A percentile compares a stretch with the other conserved stretches of the same genome.
Evolutionary conservation across 2,113 vertebrate genomes (phyloP).

Genomic region (Agelaius phoeniceus): DNA sequence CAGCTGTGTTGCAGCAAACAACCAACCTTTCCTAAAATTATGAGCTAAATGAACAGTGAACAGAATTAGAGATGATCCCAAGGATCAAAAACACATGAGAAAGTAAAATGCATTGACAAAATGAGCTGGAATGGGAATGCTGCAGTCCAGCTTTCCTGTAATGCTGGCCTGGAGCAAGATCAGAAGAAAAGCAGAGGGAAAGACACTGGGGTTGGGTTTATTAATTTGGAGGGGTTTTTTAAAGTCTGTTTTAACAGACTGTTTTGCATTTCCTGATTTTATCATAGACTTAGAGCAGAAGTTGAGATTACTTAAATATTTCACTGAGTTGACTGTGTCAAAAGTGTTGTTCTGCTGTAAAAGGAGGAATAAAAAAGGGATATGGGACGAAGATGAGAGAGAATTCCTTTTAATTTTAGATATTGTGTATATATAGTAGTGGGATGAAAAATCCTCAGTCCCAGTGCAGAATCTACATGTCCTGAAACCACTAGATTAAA

Average conservation of each 20-base stretch:
- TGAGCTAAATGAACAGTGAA: neutral
- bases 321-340: neutral
- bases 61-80: neutral
- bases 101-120: neutral
- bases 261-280: neutral
- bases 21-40: neutral
- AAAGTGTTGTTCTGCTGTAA: neutral
- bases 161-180: neutral
- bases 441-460: neutral
- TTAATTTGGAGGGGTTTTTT: neutral
- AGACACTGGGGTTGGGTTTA: neutral
- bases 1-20: neutral
- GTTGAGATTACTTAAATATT: neutral
- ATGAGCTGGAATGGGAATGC: neutral
- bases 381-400: neutral
- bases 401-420: neutral
- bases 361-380: neutral
- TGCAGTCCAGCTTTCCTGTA: neutral
- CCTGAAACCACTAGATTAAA: neutral
- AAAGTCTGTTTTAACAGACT: neutral
- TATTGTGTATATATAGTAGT: neutral
- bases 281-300: neutral
- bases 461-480: neutral
- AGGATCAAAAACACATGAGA: neutral
- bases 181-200: neutral